These are phyloP conservation scores for Crossocerus cetratus DNA, from an alignment of 2,888 invertebrate genomes.

Conservation along the genomic window DNA sequence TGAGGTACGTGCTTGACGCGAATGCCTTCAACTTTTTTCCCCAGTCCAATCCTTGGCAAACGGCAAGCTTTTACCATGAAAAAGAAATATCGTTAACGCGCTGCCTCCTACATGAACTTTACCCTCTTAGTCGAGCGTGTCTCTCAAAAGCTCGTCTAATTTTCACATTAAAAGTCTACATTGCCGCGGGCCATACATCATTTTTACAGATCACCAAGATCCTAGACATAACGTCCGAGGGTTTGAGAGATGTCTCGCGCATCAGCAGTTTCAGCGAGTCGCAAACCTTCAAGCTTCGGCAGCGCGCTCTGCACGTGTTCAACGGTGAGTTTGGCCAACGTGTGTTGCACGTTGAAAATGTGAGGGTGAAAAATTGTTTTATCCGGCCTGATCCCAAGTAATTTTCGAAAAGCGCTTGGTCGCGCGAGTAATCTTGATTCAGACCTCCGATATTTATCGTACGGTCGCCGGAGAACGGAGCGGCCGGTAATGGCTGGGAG, in stretches of 20 bases:
- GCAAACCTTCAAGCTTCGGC: constrained; percentile 85
- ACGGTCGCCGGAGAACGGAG: background rate
- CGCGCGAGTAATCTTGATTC: background rate
- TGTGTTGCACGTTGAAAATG: background rate
- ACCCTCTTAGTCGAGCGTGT: too few relatives aligned
- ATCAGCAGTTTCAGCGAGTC: constrained; percentile 82
- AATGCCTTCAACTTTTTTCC: too few relatives aligned
- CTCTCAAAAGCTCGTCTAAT: too few relatives aligned
- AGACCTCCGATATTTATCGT: background rate
- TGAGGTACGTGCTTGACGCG: constrained; percentile 80
- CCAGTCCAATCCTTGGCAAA: too few relatives aligned
- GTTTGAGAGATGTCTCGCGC: constrained; percentile 83
- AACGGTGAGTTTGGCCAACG: constrained; percentile 79
- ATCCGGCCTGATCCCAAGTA: background rate
- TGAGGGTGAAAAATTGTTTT: background rate
- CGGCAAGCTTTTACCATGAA: too few relatives aligned
- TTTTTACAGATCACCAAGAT: constrained; percentile 75
- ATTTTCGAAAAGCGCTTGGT: background rate
- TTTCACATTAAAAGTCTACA: too few relatives aligned
- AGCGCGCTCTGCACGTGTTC: constrained; percentile 94
- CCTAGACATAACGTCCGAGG: constrained; percentile 80
- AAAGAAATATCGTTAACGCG: too few relatives aligned
- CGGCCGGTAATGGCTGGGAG: constrained; percentile 1
- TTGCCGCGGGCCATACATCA: background rate
- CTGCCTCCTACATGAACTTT: too few relatives aligned